A percentile compares a stretch with the other conserved stretches of the same genome.
Evolutionary conservation across 2,888 invertebrate genomes (phyloP).

Genomic region (Toxonevra muliebris): DNA sequence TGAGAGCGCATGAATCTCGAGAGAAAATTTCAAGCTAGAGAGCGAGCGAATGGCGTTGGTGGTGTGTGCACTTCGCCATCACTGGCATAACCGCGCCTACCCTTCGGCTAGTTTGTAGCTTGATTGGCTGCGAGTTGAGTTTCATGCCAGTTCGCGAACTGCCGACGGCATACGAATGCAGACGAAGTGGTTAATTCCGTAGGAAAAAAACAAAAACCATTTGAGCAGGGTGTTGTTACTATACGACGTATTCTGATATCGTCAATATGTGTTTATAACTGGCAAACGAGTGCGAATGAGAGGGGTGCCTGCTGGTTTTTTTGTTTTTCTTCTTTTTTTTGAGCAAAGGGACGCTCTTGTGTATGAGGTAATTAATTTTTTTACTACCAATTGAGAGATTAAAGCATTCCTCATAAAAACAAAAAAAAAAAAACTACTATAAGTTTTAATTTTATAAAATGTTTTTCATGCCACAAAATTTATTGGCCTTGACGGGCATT

Average conservation of each 20-base stretch:
- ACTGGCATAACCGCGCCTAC: constrained; percentile 52
- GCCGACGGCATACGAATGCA: constrained; percentile 31
- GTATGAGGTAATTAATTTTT: no score
- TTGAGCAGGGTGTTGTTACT: background rate
- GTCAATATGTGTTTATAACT: no score
- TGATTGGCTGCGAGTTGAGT: constrained; percentile 52
- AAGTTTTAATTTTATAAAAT: no score
- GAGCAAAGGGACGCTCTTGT: no score
- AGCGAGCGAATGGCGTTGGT: constrained; percentile 37
- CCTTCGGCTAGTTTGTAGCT: constrained; percentile 51
- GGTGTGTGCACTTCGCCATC: constrained; percentile 49
- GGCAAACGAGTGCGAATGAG: constrained; percentile 28
- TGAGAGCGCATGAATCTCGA: background rate
- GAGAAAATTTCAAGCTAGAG: background rate
- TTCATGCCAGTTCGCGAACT: constrained; percentile 15
- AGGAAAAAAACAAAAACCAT: no score
- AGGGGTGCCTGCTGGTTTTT: background rate
- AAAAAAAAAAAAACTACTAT: no score
- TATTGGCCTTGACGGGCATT: background rate
- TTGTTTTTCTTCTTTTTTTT: no score
- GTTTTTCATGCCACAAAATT: no score
- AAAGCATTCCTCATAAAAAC: no score
- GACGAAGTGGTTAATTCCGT: constrained; percentile 35
- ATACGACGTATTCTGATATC: no score
- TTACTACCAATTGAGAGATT: no score